A percentile compares a stretch with the other conserved stretches of the same genome.
Conservation (phyloP, 2,797 vertebrate genomes). For the Acrocephalus scirpaceus region DNA sequence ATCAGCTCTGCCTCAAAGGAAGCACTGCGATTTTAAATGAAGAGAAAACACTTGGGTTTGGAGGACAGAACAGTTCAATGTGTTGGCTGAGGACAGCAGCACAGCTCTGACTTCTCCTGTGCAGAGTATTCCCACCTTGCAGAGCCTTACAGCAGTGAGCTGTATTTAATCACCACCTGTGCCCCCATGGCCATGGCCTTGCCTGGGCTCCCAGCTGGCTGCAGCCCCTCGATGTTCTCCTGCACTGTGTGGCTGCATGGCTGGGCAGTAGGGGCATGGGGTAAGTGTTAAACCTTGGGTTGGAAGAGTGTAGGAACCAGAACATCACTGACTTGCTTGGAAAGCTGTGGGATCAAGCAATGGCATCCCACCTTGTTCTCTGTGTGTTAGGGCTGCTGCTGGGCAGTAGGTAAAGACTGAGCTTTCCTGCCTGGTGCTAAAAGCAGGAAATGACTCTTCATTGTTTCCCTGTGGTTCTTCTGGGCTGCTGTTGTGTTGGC, state of each 20-base stretch:
- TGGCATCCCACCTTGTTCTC: neutral
- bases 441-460: neutral
- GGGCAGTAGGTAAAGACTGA: neutral
- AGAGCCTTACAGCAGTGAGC: neutral
- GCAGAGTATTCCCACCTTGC: neutral
- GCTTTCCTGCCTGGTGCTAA: neutral
- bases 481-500: neutral
- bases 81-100: neutral
- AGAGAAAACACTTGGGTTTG: neutral
- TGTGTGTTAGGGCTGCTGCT: neutral
- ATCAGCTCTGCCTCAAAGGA: neutral
- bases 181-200: neutral
- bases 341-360: neutral
- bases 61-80: neutral
- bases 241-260: fast-evolving
- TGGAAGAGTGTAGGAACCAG: neutral
- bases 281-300: neutral
- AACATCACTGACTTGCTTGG: neutral
- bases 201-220: neutral
- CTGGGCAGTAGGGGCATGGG: fast-evolving
- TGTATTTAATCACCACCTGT: neutral
- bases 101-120: neutral
- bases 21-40: neutral
- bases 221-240: fast-evolving
- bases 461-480: neutral